A percentile compares a stretch with the other conserved stretches of the same genome.
Evolutionary conservation across 2,113 vertebrate genomes (phyloP).

Genomic region (Rynchops niger): DNA sequence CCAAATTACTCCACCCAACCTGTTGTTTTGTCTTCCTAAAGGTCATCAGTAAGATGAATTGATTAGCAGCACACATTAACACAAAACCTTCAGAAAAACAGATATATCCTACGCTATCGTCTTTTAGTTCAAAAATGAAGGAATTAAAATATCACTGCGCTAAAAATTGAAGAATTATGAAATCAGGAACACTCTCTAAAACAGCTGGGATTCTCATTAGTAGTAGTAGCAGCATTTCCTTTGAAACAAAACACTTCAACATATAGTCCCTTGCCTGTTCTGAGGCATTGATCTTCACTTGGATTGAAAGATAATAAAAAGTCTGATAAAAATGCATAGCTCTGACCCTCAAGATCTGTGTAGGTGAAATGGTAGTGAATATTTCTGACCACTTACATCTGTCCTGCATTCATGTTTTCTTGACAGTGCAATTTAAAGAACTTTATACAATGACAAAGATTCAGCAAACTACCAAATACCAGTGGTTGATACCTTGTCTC

Average conservation of each 20-base stretch:
- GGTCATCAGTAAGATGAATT: background rate
- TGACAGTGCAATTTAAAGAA: conserved; percentile 44
- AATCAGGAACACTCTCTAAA: background rate
- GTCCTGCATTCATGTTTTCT: conserved; percentile 35
- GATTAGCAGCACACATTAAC: background rate
- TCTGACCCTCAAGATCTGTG: conserved; percentile 61
- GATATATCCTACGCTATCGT: background rate
- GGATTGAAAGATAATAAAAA: conserved; percentile 38
- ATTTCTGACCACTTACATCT: conserved; percentile 58
- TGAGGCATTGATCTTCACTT: conserved; percentile 32
- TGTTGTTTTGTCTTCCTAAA: background rate
- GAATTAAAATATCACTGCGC: background rate
- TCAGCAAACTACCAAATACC: background rate
- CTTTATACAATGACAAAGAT: conserved; percentile 8
- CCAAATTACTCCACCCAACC: background rate
- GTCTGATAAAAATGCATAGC: conserved; percentile 63
- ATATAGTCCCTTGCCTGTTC: background rate
- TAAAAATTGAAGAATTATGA: background rate
- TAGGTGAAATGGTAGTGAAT: conserved; percentile 40
- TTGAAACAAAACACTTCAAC: conserved; percentile 20
- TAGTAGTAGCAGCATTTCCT: background rate
- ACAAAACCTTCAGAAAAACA: background rate
- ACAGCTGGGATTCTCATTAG: background rate
- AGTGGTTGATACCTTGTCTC: background rate
- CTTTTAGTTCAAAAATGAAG: background rate